phyloP scores from a whole-genome alignment of 1,140 invertebrate genomes.

The Drosophila mauritiana region DNA sequence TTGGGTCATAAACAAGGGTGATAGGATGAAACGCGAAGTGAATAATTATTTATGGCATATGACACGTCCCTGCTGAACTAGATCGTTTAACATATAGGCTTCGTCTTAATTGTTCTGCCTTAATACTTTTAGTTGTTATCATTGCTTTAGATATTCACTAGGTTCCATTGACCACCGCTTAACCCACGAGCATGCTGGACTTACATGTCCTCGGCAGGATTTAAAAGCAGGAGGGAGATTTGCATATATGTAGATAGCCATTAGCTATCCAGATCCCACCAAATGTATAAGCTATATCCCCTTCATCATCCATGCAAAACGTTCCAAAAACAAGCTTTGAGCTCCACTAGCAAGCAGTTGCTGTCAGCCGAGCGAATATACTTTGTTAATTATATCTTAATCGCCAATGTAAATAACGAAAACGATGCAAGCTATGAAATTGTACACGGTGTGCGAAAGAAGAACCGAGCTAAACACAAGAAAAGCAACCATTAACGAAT shows the following conservation, averaged over 20 bases:
- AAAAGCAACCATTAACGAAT: neutral
- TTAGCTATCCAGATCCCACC: neutral
- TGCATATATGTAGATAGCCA: neutral
- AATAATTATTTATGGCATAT: slow-evolving; percentile 35
- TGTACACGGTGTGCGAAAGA: neutral
- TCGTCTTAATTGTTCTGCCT: neutral
- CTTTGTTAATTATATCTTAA: slow-evolving; percentile 14
- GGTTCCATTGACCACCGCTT: slow-evolving; percentile 2
- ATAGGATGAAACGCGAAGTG: slow-evolving; percentile 19
- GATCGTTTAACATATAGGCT: neutral
- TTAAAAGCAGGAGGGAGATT: neutral
- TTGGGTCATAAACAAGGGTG: slow-evolving; percentile 25
- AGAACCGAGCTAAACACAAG: neutral
- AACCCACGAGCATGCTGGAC: neutral
- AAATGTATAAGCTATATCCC: neutral
- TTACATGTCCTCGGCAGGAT: neutral
- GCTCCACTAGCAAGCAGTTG: slow-evolving; percentile 1
- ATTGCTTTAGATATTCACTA: slow-evolving; percentile 1
- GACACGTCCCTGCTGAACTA: slow-evolving; percentile 7
- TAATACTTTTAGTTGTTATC: slow-evolving; percentile 24
- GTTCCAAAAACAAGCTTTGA: slow-evolving; percentile 11
- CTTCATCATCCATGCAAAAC: slow-evolving; percentile 1
- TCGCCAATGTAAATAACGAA: slow-evolving; percentile 13
- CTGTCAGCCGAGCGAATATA: slow-evolving; percentile 5
- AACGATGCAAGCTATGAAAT: neutral